phyloP scores from a whole-genome alignment of 2,888 invertebrate species.

The Vannuccia rotundouncinata region DNA sequence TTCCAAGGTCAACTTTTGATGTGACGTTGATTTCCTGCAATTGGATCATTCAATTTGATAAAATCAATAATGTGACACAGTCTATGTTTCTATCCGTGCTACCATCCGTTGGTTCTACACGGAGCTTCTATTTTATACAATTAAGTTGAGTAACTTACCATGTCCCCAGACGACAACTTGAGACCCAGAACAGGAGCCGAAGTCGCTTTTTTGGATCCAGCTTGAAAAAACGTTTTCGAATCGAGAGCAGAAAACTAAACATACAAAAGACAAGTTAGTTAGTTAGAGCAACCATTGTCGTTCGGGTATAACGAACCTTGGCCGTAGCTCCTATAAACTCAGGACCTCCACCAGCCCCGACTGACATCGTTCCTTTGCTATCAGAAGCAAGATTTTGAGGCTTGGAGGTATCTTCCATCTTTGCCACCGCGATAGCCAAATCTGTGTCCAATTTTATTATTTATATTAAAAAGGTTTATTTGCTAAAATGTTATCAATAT shows the following conservation, averaged over 20 bases:
- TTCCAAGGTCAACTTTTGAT: background rate
- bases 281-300: too few species aligned
- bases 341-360: background rate
- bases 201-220: background rate
- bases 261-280: background rate
- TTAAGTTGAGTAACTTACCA: too few species aligned
- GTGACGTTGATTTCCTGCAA: constrained; percentile 9
- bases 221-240: constrained; percentile 27
- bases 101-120: too few species aligned
- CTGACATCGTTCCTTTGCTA: background rate
- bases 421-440: background rate
- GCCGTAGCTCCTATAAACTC: background rate
- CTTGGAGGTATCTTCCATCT: background rate
- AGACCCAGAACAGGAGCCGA: constrained; percentile 15
- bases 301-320: too few species aligned
- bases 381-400: background rate
- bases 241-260: constrained; percentile 30
- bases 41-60: too few species aligned
- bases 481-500: background rate
- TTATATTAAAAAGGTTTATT: background rate
- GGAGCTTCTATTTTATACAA: too few species aligned
- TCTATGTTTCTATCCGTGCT: too few species aligned
- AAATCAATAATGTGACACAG: too few species aligned
- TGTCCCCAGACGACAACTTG: background rate
- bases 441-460: too few species aligned